Base-by-base conservation (phyloP, 2,888 invertebrate genomes). In the Lycophotia porphyrea region DNA sequence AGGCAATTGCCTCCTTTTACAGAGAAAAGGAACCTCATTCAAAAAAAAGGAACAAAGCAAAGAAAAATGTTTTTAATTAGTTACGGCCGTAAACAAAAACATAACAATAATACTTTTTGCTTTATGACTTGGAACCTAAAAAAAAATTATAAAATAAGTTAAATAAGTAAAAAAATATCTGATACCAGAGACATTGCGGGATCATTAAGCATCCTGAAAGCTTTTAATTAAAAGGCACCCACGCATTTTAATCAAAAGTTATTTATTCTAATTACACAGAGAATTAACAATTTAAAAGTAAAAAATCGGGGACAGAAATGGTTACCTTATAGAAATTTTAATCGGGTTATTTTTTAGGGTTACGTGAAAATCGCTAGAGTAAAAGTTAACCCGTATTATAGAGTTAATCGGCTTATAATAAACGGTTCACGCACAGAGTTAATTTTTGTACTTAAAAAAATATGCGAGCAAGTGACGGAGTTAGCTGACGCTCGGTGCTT, bases 31-130 rank as follows among this genome's bases (percentile, higher is more conserved):
- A 81, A 27, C 11, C 52, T 39, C 39, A 8, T 27, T n/a, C 27
- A 58, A 47, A 74, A 13, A n/a, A 66, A 44, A 13, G 15, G 3
- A 55, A 61, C 44, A 81, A 67, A 58, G 63, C 15, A 42, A 63
- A 58, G 63, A 63, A 74, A 66, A 55, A 55, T 67, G 42, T 64
- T 82, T 81, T 79, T 76, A 76, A 79, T 79, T 79, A 75, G 21
- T 36, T 36, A 42, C 1, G 31, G 27, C 27, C 47, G 21, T 67
- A 75, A 78, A 68, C 34, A 75, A 49, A 55, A 55, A 74, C 8
- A 49, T 75, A 69, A 49, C 24, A 60, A 60, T 73, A 60, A 58
- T 27, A 74, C 18, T 18, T 68, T 78, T 60, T 69, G 58, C 79
- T 78, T 79, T 79, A 69, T 76, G 34, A 49, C 39, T 76, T 78